Base-by-base conservation (phyloP, 1,140 invertebrate genomes). In the Ceratoteleas bidentatus region DNA sequence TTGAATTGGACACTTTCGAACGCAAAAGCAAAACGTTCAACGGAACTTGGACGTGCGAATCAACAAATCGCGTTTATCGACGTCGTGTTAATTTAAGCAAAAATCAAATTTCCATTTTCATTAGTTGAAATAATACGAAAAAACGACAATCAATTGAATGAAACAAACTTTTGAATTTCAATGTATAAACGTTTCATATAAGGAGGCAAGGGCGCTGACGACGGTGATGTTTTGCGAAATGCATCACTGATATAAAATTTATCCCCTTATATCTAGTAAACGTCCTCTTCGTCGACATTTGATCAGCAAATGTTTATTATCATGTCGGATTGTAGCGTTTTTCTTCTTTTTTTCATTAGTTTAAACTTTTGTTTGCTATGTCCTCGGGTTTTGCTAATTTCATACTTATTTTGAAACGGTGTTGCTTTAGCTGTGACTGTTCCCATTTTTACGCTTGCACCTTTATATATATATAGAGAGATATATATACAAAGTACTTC, bases 211-310 rank as follows among this genome's bases (percentile, higher is more conserved):
- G 61, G 66, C 54, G 77, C 86, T 86, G 85, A 85, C 77, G 83
- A 87, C 85, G 79, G 57, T 81, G 87, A 80, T 84, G 84, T 83
- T 82, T 85, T 82, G 84, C 84, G 77, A 86, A 87, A 88, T 86
- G 88, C 90, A 90, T 83, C 88, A 87, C 87, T 88, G 88, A 90
- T 90, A 91, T 88, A 91, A 90, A 90, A 90, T 81, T 73, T 36
- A 54, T 88, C 89, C 87, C 87, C 87, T 90, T 90, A 90, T 69
- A 85, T 36, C 84, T 90, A 90, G 80, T 84, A 84, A 88, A 89
- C 85, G 85, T 87, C 81, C 86, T 86, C 53, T 87, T 61, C 74
- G 70, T 84, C 79, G 70, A 80, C 64, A 81, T 84, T 83, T 85
- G 83, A 85, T 86, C 83, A 81, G 53, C 66, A 11, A 38, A 13